Evolutionary conservation across 2,113 vertebrate species (phyloP).

Genomic region (Sula dactylatra): DNA sequence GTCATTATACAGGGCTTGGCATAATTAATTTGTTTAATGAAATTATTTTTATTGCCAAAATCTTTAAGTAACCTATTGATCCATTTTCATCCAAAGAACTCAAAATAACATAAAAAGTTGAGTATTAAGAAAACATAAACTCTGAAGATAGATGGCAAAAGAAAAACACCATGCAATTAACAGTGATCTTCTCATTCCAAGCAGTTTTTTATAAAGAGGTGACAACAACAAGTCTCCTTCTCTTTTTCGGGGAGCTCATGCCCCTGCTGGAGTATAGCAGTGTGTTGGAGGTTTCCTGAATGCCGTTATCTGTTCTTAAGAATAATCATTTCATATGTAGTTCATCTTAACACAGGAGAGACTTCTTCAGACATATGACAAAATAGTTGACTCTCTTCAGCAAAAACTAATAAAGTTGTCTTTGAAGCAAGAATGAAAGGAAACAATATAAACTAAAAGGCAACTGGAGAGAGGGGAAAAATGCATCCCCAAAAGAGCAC

Average conservation of each 20-base stretch:
- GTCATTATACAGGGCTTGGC: background rate
- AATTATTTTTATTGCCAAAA: conserved; percentile 23
- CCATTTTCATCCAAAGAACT: background rate
- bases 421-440: background rate
- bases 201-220: background rate
- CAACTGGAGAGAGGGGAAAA: background rate
- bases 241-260: background rate
- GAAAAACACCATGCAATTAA: background rate
- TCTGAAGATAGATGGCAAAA: background rate
- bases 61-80: conserved; percentile 15
- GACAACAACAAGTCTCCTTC: background rate
- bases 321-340: background rate
- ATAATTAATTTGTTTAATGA: conserved; percentile 3
- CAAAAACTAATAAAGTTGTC: background rate
- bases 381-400: background rate
- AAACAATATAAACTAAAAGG: background rate
- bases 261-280: background rate
- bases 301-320: background rate
- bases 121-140: background rate
- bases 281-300: background rate
- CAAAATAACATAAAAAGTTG: conserved; percentile 2
- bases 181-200: background rate
- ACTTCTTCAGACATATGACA: background rate
- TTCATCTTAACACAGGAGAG: background rate
- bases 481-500: background rate